Percentiles rank a stretch among this genome's conserved stretches.
phyloP scores from a whole-genome alignment of 2,888 invertebrate species.

The Diplolepis rosae region DNA sequence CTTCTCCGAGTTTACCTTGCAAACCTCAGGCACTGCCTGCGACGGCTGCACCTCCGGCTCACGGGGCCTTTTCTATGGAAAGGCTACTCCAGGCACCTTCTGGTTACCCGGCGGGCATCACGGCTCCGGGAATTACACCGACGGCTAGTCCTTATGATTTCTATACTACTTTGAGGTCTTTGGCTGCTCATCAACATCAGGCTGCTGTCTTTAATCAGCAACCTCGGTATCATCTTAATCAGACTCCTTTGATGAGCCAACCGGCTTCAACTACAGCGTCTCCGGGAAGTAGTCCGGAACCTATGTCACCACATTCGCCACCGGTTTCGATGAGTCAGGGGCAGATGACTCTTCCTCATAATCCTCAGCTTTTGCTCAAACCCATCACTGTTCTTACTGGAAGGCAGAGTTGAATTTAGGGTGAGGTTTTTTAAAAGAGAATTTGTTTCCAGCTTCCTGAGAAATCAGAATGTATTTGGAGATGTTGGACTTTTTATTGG shows the following conservation, averaged over 20 bases:
- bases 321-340: slow-evolving; percentile 73
- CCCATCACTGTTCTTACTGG: slow-evolving; percentile 71
- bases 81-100: slow-evolving; percentile 69
- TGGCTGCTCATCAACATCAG: slow-evolving; percentile 74
- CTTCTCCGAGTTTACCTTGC: slow-evolving; percentile 63
- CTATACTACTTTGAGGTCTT: slow-evolving; percentile 74
- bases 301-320: slow-evolving; percentile 73
- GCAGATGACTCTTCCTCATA: slow-evolving; percentile 68
- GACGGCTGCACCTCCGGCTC: slow-evolving; percentile 70
- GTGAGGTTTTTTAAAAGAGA: background rate
- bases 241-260: slow-evolving; percentile 57
- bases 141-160: slow-evolving; percentile 72
- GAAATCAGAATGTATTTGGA: background rate
- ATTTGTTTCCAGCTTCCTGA: background rate
- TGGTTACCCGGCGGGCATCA: slow-evolving; percentile 50
- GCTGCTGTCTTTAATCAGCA: slow-evolving; percentile 58
- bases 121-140: slow-evolving; percentile 53
- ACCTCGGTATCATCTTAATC: slow-evolving; percentile 55
- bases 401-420: slow-evolving; percentile 64
- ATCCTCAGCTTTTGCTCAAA: slow-evolving; percentile 69
- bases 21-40: slow-evolving; percentile 72
- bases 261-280: slow-evolving; percentile 67
- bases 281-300: slow-evolving; percentile 75
- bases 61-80: slow-evolving; percentile 75
- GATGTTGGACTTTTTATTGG: background rate